phyloP scores from a whole-genome alignment of 2,797 vertebrate species.

The Threskiornis aethiopicus region DNA sequence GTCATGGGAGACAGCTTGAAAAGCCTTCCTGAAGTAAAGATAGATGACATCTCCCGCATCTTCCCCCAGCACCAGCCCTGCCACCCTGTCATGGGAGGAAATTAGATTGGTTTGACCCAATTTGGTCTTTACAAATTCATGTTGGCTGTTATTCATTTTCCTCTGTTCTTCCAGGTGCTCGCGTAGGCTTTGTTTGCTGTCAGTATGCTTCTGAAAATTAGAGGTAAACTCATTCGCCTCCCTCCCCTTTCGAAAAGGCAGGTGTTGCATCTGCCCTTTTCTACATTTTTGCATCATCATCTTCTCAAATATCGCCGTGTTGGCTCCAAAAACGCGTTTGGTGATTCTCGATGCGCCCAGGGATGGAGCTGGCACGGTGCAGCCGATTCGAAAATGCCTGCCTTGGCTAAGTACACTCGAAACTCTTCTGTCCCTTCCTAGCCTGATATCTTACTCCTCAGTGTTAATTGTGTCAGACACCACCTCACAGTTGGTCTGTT shows the following conservation, averaged over 20 bases:
- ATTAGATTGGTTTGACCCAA: slow-evolving; percentile 40
- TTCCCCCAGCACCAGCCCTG: background rate
- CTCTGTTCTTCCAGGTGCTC: background rate
- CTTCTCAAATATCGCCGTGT: rapidly evolving
- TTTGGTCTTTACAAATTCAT: background rate
- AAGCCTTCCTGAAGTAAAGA: background rate
- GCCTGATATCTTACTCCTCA: background rate
- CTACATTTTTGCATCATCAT: background rate
- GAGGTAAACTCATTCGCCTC: background rate
- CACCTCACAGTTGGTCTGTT: slow-evolving; percentile 19
- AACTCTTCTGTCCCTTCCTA: background rate
- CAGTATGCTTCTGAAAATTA: background rate
- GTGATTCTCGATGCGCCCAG: background rate
- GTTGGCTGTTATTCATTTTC: background rate
- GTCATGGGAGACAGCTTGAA: background rate
- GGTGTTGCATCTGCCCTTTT: background rate
- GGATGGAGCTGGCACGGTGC: background rate
- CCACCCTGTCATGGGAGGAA: background rate
- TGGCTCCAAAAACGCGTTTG: background rate
- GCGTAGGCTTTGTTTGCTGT: background rate
- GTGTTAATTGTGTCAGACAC: slow-evolving; percentile 38
- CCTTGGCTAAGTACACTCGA: background rate
- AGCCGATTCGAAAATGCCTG: rapidly evolving
- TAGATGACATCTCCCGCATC: background rate
- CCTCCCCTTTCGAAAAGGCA: background rate